A percentile compares a stretch with the other conserved stretches of the same genome.
These are phyloP conservation scores for Strix uralensis DNA, from an alignment of 2,113 vertebrate genomes.

Conservation along the genomic window DNA sequence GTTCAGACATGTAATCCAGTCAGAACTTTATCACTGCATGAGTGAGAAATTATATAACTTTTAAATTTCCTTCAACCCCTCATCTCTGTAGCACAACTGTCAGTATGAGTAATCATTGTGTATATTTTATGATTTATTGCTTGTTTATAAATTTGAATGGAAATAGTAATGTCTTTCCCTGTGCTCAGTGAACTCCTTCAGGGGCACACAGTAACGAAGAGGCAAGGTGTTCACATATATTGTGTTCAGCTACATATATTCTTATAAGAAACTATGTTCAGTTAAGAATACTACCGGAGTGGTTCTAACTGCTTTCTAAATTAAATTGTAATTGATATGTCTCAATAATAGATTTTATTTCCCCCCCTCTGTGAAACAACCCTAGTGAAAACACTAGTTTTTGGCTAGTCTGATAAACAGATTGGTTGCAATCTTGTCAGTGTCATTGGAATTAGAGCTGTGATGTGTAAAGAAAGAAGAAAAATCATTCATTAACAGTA, in stretches of 20 bases:
- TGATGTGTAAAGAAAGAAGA: not conserved
- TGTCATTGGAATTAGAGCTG: not conserved
- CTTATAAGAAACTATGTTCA: not conserved
- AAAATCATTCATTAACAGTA: slow-evolving; percentile 19
- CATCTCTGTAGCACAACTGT: not conserved
- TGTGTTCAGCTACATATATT: not conserved
- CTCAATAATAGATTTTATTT: not conserved
- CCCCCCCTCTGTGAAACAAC: not conserved
- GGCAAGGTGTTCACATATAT: not conserved
- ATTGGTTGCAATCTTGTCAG: not conserved
- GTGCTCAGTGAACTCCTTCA: not conserved
- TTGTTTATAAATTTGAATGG: not conserved
- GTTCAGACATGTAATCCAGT: not conserved
- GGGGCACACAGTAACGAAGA: not conserved
- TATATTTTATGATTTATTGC: not conserved
- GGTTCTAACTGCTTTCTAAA: not conserved
- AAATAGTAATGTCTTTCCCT: not conserved
- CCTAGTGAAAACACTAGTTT: not conserved
- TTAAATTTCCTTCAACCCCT: not conserved
- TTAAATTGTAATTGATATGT: not conserved
- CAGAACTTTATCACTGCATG: not conserved
- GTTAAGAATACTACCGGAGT: not conserved
- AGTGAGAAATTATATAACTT: not conserved
- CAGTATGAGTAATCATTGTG: not conserved
- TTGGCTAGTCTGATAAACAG: not conserved